Evolutionary conservation across 2,888 invertebrate genomes (phyloP).

Genomic region (Epirrhoe tristata): DNA sequence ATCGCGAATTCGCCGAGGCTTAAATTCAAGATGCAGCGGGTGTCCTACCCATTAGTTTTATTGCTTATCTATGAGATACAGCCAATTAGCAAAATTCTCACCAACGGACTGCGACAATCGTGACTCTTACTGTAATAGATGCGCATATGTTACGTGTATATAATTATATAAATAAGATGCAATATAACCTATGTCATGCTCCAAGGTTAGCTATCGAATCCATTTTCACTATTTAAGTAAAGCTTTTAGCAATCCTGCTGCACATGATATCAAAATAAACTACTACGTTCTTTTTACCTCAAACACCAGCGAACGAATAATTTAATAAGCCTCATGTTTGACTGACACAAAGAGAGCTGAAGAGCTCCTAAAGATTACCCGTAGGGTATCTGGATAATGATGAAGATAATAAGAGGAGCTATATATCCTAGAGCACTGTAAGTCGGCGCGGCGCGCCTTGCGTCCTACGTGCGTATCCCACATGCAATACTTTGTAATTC

Average conservation of each 20-base stretch:
- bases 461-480: slow-evolving; percentile 32
- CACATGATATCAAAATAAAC: slow-evolving; percentile 9
- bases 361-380: slow-evolving; percentile 25
- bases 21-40: slow-evolving; percentile 82
- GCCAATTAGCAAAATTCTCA: slow-evolving; percentile 80
- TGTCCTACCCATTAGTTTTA: slow-evolving; percentile 83
- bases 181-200: slow-evolving; percentile 48
- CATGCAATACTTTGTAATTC: slow-evolving; percentile 43
- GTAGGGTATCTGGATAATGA: slow-evolving; percentile 25
- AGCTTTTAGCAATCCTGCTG: slow-evolving; percentile 17
- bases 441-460: slow-evolving; percentile 17
- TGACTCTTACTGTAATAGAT: slow-evolving; percentile 68
- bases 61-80: slow-evolving; percentile 78
- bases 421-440: slow-evolving; percentile 4
- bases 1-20: slow-evolving; percentile 82
- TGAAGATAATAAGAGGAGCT: slow-evolving; percentile 30
- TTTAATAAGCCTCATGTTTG: slow-evolving; percentile 12
- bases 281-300: not conserved
- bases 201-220: slow-evolving; percentile 24
- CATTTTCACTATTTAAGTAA: slow-evolving; percentile 28
- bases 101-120: slow-evolving; percentile 60
- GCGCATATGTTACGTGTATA: slow-evolving; percentile 58
- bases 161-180: slow-evolving; percentile 56
- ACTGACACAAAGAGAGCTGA: slow-evolving; percentile 20
- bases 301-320: slow-evolving; percentile 4